Percentiles rank a stretch among this genome's conserved stretches.
phyloP scores from a whole-genome alignment of 2,797 vertebrate genomes.

The Numenius phaeopus region DNA sequence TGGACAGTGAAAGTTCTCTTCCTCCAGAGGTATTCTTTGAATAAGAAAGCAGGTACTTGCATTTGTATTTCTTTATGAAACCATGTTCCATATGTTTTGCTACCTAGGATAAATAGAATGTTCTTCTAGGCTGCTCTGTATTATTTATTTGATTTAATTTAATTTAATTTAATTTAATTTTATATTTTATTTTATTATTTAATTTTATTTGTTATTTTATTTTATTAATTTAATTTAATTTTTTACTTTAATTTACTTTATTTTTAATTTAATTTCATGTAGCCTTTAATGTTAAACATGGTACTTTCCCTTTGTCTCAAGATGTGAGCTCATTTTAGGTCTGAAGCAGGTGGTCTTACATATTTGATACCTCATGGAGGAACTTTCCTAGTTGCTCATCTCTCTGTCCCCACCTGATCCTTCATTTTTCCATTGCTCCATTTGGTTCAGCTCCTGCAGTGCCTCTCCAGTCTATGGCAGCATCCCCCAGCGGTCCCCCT shows the following conservation, averaged over 20 bases:
- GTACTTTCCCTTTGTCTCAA: neutral
- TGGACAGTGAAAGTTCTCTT: neutral
- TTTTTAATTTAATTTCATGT: neutral
- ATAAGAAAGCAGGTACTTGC: neutral
- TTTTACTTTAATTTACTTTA: neutral
- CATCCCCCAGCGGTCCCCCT: neutral
- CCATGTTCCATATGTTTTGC: neutral
- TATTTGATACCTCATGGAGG: neutral
- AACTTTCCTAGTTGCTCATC: neutral
- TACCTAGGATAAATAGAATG: neutral
- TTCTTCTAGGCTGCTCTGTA: neutral
- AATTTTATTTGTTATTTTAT: neutral
- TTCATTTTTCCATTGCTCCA: fast-evolving
- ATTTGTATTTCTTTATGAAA: neutral
- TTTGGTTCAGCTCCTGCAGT: neutral
- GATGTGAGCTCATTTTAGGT: neutral
- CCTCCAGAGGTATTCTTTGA: neutral
- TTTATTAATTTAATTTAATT: neutral
- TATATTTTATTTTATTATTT: neutral
- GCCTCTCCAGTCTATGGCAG: neutral
- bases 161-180: neutral
- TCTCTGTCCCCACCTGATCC: no score
- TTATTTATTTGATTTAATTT: neutral
- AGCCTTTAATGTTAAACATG: neutral
- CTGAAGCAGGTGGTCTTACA: neutral